Conservation (phyloP, 2,113 vertebrate species). For the Misgurnus anguillicaudatus region DNA sequence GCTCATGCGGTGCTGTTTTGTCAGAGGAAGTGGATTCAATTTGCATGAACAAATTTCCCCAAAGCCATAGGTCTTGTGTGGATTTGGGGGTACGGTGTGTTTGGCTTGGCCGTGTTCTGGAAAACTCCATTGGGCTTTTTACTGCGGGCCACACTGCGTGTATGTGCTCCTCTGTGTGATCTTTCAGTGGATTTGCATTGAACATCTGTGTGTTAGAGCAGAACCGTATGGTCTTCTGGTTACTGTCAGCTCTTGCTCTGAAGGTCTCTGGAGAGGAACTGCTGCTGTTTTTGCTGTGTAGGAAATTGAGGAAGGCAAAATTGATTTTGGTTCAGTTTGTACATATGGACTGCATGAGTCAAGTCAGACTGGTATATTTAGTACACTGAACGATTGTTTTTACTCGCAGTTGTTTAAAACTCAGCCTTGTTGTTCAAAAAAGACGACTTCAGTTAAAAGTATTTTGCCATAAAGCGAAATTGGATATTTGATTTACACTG, state of each 20-base stretch:
- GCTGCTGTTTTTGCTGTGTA: slow-evolving; percentile 14
- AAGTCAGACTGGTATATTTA: background rate
- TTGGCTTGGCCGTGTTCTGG: slow-evolving; percentile 68
- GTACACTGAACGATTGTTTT: no score
- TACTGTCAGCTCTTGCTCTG: background rate
- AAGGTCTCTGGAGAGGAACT: slow-evolving; percentile 19
- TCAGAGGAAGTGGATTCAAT: slow-evolving; percentile 74
- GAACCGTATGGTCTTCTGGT: slow-evolving; percentile 31
- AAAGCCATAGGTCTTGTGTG: slow-evolving; percentile 65
- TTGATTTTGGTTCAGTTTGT: background rate
- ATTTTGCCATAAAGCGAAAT: no score
- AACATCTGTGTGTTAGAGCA: slow-evolving; percentile 23
- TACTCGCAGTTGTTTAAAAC: no score
- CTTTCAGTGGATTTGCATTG: slow-evolving; percentile 34
- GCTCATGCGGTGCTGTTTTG: slow-evolving; percentile 73
- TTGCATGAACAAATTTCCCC: slow-evolving; percentile 75
- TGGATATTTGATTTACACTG: no score
- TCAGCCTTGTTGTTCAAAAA: no score
- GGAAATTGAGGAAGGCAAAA: background rate
- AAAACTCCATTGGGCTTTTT: slow-evolving; percentile 53
- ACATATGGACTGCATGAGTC: background rate
- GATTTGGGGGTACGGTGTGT: slow-evolving; percentile 67
- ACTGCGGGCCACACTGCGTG: slow-evolving; percentile 41
- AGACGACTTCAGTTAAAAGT: no score
- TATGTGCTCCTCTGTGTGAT: slow-evolving; percentile 27